Base-by-base conservation (phyloP, 2,113 vertebrate genomes). In the Phrynosoma blainvillii region DNA sequence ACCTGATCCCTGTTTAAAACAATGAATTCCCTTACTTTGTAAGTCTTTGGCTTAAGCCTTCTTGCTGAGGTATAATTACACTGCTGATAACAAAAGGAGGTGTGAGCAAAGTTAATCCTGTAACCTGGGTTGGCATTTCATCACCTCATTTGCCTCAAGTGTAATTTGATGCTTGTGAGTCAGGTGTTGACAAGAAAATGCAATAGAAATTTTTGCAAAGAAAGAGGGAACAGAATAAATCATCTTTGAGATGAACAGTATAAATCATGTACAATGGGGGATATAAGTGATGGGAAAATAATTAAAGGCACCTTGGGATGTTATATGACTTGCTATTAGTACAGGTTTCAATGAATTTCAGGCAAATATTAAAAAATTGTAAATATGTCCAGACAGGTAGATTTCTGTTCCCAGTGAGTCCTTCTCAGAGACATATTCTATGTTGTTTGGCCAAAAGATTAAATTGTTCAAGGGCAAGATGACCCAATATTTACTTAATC, bases 31-130 rank as follows among this genome's bases (percentile, higher is more conserved):
- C 88, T 75, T 75, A 52, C 82, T 70, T 82, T 81, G 16, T 42
- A 65, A 87, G 77, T 84, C 32, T 77, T 76, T 66, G 16, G 42
- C 59, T 89, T 74, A 32, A 82, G 83, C 25, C 32, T 32, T 88
- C 77, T 80, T 0, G 0, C 79, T 88, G 89, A 84, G 66, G 47
- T 71, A 66, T 11, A 27, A 75, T 85, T 84, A 66, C 0, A 0
- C 6, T 85, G 71, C 56, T 87, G 87, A 79, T 86, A 92, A 81
- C 42, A 80, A 84, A 91, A 88, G 84, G 84, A 89, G 89, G 88
- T 56, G 56, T 11, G 3, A 65, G 40, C 59, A 84, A 82, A 77
- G 75, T 40, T 81, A 84, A 89, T 84, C 62, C 66, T 54, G 56
- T 36, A 3, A 62, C 90, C 68, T 78, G 12, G 0, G 42, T 73